Conservation (phyloP, 2,113 vertebrate species). For the Nettapus auritus region DNA sequence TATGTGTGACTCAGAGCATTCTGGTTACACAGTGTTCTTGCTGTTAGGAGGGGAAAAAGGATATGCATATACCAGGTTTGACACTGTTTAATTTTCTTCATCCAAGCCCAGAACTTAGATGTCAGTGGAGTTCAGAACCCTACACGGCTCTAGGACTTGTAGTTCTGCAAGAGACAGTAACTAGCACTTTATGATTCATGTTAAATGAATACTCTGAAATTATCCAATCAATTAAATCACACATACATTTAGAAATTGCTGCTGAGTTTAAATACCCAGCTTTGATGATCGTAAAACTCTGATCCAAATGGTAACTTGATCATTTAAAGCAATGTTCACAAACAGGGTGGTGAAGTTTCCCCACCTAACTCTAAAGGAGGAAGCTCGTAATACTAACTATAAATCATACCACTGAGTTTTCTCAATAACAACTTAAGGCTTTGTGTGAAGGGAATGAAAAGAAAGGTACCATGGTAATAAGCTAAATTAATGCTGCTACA, state of each 20-base stretch:
- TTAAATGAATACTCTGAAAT: constrained; percentile 57
- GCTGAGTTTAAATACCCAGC: constrained; percentile 1
- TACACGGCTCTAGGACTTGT: not conserved
- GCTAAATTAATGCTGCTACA: not conserved
- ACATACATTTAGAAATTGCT: constrained; percentile 31
- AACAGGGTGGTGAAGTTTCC: not conserved
- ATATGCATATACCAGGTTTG: not conserved
- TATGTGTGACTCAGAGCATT: constrained; percentile 48
- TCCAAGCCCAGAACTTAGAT: constrained; percentile 14
- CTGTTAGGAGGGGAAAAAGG: not conserved
- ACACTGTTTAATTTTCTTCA: constrained; percentile 44
- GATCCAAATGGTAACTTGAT: not conserved
- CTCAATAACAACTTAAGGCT: not conserved
- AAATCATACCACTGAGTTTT: not conserved
- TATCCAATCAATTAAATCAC: constrained; percentile 49
- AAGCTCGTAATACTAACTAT: constrained; percentile 20
- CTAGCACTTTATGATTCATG: constrained; percentile 34
- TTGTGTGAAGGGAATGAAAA: not conserved
- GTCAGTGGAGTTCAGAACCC: constrained; percentile 27
- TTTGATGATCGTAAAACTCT: constrained; percentile 2
- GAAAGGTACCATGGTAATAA: not conserved
- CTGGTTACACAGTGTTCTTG: constrained; percentile 24
- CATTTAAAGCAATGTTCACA: not conserved
- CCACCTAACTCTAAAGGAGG: not conserved
- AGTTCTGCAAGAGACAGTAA: constrained; percentile 43